phyloP scores from a whole-genome alignment of 2,113 vertebrate species.

The Caranx ignobilis region DNA sequence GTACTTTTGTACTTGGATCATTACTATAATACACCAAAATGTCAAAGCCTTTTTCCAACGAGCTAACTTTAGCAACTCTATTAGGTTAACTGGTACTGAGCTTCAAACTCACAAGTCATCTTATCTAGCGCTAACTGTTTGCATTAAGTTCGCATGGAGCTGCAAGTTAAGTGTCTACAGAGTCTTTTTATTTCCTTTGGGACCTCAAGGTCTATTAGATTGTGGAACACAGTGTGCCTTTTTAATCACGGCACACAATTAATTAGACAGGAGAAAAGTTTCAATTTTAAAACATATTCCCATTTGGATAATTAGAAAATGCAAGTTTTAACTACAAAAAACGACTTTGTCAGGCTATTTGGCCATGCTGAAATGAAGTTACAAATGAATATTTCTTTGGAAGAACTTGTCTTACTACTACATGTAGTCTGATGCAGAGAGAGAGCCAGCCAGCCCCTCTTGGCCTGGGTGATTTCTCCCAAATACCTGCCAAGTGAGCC shows the following conservation, averaged over 20 bases:
- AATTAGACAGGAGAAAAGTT: conserved; percentile 77
- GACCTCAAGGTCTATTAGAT: conserved; percentile 75
- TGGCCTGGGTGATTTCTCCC: conserved; percentile 53
- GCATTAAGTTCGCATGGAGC: conserved; percentile 38
- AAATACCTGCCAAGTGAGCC: conserved; percentile 68
- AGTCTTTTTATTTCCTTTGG: conserved; percentile 60
- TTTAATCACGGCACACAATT: conserved; percentile 81
- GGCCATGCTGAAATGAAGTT: background rate
- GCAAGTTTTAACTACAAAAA: conserved; percentile 37
- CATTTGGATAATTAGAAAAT: conserved; percentile 78
- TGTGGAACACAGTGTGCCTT: conserved; percentile 71
- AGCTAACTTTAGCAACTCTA: background rate
- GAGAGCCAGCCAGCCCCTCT: conserved; percentile 26
- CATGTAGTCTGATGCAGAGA: conserved; percentile 8
- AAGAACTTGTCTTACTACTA: background rate
- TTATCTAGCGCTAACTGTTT: conserved; percentile 27
- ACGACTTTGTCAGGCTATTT: conserved; percentile 36
- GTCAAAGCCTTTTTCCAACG: background rate
- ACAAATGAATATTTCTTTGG: background rate
- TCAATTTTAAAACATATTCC: conserved; percentile 76
- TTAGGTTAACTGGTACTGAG: conserved; percentile 4
- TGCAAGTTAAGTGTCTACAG: conserved; percentile 63
- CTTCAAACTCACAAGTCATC: background rate
- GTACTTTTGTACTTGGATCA: background rate
- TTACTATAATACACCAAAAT: background rate